phyloP scores from a whole-genome alignment of 2,888 invertebrate species.

The Drosophila kambysellisi region DNA sequence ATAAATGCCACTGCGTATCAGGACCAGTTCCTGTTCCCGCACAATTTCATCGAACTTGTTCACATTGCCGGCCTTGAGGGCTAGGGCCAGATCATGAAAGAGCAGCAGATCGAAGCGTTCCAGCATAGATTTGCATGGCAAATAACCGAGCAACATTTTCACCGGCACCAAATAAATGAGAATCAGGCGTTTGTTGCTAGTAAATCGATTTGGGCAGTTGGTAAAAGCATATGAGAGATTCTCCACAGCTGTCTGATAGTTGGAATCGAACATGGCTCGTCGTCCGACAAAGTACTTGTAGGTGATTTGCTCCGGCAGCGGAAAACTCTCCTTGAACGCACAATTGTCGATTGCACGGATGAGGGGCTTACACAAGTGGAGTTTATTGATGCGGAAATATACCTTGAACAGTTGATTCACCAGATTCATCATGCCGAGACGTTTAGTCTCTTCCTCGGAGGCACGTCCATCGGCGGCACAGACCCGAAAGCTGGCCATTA shows the following conservation, averaged over 20 bases:
- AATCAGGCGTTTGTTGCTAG: constrained; percentile 95
- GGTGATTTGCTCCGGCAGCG: constrained; percentile 96
- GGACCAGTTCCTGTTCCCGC: constrained; percentile 94
- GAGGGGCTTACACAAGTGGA: constrained; percentile 96
- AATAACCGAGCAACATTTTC: constrained; percentile 97
- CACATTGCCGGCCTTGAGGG: constrained; percentile 96
- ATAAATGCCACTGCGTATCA: constrained; percentile 98
- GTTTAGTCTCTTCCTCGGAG: constrained; percentile 95
- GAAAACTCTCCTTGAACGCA: constrained; percentile 94
- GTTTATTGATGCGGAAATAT: constrained; percentile 96
- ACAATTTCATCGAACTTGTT: constrained; percentile 93
- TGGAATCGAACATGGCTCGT: constrained; percentile 99
- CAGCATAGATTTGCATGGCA: constrained; percentile 93
- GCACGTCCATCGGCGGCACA: constrained; percentile 94
- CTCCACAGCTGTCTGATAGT: constrained; percentile 96
- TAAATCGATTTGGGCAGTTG: constrained; percentile 92
- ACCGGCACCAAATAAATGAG: constrained; percentile 98
- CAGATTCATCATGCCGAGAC: constrained; percentile 97
- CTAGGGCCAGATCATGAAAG: constrained; percentile 94
- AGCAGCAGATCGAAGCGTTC: constrained; percentile 96
- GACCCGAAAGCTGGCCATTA: constrained; percentile 97
- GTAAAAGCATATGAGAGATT: constrained; percentile 96
- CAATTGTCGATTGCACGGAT: constrained; percentile 98
- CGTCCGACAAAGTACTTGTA: constrained; percentile 98
- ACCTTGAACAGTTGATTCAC: constrained; percentile 98